Evolutionary conservation across 1,140 invertebrate genomes (phyloP), one percentile per base, ranked within the genome.

Genomic region (Schlechtendalia chinensis): DNA sequence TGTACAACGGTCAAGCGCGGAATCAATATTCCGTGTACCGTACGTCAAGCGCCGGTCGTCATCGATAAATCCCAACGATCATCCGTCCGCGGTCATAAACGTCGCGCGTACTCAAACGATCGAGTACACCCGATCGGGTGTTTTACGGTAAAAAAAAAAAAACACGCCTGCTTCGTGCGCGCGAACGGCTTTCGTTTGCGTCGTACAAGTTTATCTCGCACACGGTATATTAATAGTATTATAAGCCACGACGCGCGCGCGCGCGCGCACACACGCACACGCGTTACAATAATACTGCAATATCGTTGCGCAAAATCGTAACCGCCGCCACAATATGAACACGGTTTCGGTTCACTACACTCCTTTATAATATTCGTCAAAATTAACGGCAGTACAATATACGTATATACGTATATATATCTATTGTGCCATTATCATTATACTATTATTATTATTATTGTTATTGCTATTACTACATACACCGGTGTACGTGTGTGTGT

Each of bases 311-410:
- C 69, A 72, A 72, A 50, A 72, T 54, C 19, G 24, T 29, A 29
- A 54, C 69, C 69, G 50, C 69, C 17, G 47, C 24, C 69, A 39
- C 50, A 19, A 53, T 10, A 54, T 39, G 39, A 14, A n/a, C 39
- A 24, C 47, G 69, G 69, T 47, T n/a, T 54, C 69, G 69, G 69
- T 72, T 72, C 69, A 72, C 69, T 72, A 32, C 69, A 72, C 69
- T 54, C 53, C 24, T 54, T 69, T 69, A 67, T 12, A 50, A 50
- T 50, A 50, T 50, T 12, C 14, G 8, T 50, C 12, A 50, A 12
- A 50, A 1, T 12, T 63, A 29, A 17, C 19, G 17, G 5, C 5
- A 5, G 19, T 32, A 32, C 16, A 16, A 16, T 29, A 27, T 53
- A 29, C 47, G 45, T 53, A 27, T 27, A 19, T 53, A 71, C 8